Evolutionary conservation across 1,140 invertebrate species (phyloP), one percentile per base, ranked within the genome.

Genomic region (Solenopsis fugax): DNA sequence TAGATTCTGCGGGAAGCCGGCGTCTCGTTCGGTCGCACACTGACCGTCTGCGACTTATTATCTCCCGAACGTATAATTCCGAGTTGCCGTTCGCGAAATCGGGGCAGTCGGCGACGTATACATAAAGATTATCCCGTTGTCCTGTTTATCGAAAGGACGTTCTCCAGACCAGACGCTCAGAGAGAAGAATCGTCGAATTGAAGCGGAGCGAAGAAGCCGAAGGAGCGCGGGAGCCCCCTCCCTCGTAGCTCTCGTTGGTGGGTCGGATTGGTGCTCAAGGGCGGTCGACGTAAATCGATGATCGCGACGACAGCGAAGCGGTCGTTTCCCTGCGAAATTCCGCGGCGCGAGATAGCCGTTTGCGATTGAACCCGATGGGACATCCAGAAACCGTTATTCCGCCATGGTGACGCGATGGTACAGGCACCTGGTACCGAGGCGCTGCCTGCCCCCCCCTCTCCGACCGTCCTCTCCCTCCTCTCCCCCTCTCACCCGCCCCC

Each of bases 311-410:
- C 89, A 62, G 62, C 69, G 82, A 85, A 34, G 80, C 87, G 90
- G 80, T 87, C 84, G 89, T 93, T 93, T 94, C 91, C 91, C 86
- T 90, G 90, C 87, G 89, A 93, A 94, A 93, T 92, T 91, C 90
- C 91, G 78, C 85, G 75, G 86, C 73, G 85, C 88, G 80, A 86
- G 88, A 93, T 93, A 94, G 90, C 84, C 91, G 93, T 92, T 93
- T 88, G 89, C 90, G 92, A 94, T 94, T 94, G 91, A 93, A 91
- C 91, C 89, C 92, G 92, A 93, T 94, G 92, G 92, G 90, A 94
- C 90, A 93, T 92, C 89, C 90, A 90, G 76, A 84, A 89, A 93
- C 93, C 93, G 93, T 94, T 93, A 94, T 85, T 87, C 69, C 81
- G 86, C 87, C 89, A 87, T 89, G 90, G 91, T 93, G 91, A 92